Base-by-base conservation (phyloP, 2,888 invertebrate species). In the Nomada ruficornis region DNA sequence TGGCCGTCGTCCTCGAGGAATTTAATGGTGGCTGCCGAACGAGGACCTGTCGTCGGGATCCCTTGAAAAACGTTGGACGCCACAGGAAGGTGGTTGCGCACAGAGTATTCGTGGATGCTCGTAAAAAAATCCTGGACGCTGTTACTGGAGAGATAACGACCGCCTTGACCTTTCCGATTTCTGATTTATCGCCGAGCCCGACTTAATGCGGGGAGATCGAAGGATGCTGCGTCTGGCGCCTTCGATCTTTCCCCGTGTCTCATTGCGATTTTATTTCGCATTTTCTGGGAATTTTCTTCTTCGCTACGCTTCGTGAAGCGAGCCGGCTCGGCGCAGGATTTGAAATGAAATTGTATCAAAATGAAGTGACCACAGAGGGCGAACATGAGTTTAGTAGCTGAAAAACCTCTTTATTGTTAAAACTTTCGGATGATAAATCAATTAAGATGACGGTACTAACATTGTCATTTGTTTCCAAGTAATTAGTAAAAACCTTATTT, bases 151-250 rank as follows among this genome's bases (percentile, higher is more conserved):
- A 82, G 80, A 85, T 85, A 87, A 87, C 83, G 76, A 67, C 59
- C 74, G 44, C 88, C 88, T 87, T 86, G 86, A 86, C 85, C 86
- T 86, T 86, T 86, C 57, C 57, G 29, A 29, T 75, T 65, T 78
- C 63, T 77, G 80, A 83, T 87, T 79, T 83, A 81, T 73, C 68
- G 63, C 64, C 73, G 64, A 13, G 44, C 55, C 64, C 62, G 54
- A 26, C 44, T 64, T 42, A 13, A 54, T 4, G 15, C 52, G 44
- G 15, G 11, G 20, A 26, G 47, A 29, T 29, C n/a, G 81, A 72
- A 68, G 55, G 77, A 68, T 69, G 50, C 52, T 52, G 44, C 20
- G 26, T 13, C 13, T 2, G 29, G n/a, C 60, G 20, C 9, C 54
- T 36, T 62, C 59, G 50, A 63, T 20, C 59, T 23, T 57, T 59